Base-by-base conservation (phyloP, 2,888 invertebrate genomes). In the Arrhopalites spinosus region DNA sequence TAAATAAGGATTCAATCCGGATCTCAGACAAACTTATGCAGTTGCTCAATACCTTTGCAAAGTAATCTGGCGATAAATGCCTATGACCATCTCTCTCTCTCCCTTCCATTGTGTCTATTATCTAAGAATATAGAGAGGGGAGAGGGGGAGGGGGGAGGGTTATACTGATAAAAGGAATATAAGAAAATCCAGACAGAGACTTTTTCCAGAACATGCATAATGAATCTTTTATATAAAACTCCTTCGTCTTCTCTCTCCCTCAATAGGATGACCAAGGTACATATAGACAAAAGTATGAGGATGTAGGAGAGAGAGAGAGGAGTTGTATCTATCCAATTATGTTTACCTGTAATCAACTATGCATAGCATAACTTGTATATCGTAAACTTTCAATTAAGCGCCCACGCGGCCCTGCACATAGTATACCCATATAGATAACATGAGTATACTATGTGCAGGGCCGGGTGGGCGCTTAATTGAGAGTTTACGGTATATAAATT, bases 1-100 rank as follows among this genome's bases (percentile, higher is more conserved):
- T 68, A 68, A 68, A 68, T 68, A 68, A 43, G 27, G 50, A 68
- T 68, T 27, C 68, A 47, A 68, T 68, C 68, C 68, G 68, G 68
- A 68, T 68, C 68, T 68, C 68, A 68, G 50, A 50, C 68, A 68
- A 47, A 68, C 50, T 68, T 68, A 68, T 68, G 45, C 68, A 68
- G 68, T 67, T 67, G 67, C 67, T 67, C 67, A 45, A 25, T 68
- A 43, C 68, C 47, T 68, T n/a, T 67, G 45, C 45, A 27, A 64
- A 30, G 64, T 30, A 64, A 30, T 30, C 64, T 64, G 15, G 30
- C 17, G 20, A 63, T 63, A 63, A 63, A 63, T 63, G 63, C 63
- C 29, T 29, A 63, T 29, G 30, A 63, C 29, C 29, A 27, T 27
- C 11, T 63, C 2, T 29, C n/a, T n/a, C 2, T 13, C 27, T 17